Percentiles rank a stretch among this genome's conserved stretches.
Conservation (phyloP, 2,888 invertebrate genomes). For the Lasioglossum malachurum region DNA sequence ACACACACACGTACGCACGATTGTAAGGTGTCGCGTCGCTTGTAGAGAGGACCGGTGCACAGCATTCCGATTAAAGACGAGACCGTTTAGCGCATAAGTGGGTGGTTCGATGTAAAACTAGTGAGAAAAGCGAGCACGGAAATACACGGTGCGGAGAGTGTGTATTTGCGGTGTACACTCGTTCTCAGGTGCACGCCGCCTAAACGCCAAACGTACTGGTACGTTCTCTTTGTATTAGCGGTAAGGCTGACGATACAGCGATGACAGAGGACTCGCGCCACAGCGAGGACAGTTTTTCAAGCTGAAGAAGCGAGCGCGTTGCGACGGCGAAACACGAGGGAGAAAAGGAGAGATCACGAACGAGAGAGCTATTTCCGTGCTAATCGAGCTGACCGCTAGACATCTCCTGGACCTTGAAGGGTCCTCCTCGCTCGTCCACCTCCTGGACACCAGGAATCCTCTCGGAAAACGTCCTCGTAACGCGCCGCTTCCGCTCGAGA, state of each 20-base stretch:
- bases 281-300: background rate
- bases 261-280: conserved; percentile 7
- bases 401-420: background rate
- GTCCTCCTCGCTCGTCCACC: background rate
- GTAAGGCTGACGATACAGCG: background rate
- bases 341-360: background rate
- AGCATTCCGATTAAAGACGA: conserved; percentile 69
- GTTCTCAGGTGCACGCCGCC: conserved; percentile 77
- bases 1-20: conserved; percentile 15
- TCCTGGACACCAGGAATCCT: background rate
- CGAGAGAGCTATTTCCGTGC: background rate
- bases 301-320: background rate
- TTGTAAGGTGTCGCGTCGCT: conserved; percentile 43
- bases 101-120: conserved; percentile 30
- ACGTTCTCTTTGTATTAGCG: conserved; percentile 73
- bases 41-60: conserved; percentile 38
- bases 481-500: background rate
- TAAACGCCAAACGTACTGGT: conserved; percentile 80
- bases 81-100: conserved; percentile 51
- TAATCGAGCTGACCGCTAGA: background rate
- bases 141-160: background rate
- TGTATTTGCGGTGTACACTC: conserved; percentile 17
- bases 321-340: background rate
- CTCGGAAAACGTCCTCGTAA: background rate
- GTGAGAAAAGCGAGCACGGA: background rate